Percentiles rank a stretch among this genome's conserved stretches.
phyloP scores from a whole-genome alignment of 2,797 vertebrate genomes.

The Chiropotes sagulatus region DNA sequence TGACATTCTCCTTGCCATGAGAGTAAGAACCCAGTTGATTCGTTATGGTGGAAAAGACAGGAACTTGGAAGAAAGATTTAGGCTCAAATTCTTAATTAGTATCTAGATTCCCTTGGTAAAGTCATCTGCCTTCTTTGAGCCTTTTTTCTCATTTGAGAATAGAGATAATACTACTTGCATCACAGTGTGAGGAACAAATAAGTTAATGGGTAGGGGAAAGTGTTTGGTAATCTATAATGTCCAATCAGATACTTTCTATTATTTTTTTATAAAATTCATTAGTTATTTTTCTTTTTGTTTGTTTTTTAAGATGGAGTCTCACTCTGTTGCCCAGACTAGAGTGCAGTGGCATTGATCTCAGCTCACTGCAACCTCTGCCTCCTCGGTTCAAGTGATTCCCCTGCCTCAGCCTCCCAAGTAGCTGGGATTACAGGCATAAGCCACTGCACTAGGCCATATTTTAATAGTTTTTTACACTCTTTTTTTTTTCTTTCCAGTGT shows the following conservation, averaged over 20 bases:
- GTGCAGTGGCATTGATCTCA: no score
- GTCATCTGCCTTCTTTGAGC: background rate
- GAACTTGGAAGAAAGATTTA: slow-evolving; percentile 25
- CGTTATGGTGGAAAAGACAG: background rate
- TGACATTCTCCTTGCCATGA: background rate
- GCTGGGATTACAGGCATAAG: no score
- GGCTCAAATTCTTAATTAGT: background rate
- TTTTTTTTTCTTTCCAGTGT: background rate
- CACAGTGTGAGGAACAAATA: background rate
- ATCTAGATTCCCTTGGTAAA: background rate
- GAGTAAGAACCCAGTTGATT: background rate
- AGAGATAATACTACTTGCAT: background rate
- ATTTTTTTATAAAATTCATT: background rate
- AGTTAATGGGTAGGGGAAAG: background rate
- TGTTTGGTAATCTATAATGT: background rate
- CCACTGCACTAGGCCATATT: background rate
- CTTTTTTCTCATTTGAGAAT: background rate
- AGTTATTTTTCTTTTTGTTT: no score
- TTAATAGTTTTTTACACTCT: background rate
- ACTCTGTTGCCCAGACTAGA: no score
- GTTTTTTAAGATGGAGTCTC: no score
- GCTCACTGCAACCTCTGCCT: no score
- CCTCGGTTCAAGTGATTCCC: no score
- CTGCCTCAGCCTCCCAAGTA: no score
- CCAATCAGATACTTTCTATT: background rate